Evolutionary conservation across 2,888 invertebrate species (phyloP), one percentile per base, ranked within the genome.

Genomic region (Ophion ventricosus): DNA sequence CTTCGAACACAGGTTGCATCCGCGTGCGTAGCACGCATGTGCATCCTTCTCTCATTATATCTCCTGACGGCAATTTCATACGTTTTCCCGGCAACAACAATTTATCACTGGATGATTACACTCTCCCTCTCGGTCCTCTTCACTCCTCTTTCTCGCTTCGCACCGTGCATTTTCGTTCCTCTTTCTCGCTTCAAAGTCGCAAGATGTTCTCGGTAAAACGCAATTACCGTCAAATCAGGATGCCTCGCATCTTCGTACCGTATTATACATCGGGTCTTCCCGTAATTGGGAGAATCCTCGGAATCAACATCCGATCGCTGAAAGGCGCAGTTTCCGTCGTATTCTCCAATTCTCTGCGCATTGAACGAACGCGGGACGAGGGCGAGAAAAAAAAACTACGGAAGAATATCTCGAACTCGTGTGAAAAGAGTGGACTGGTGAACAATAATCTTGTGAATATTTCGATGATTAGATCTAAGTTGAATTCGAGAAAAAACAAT

Each of bases 31-130:
- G 59, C 76, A 82, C 70, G 79, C 82, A 78, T 72, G 66, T 69
- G 74, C 72, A 77, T 82, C 80, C 85, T 80, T 80, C 73, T 84
- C 80, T 85, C 76, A 82, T 84, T 79, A 82, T 76, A 80, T 59
- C 72, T 66, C 80, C 82, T 77, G 76, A 69, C 73, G 79, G 85
- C 85, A 85, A 85, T 82, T 85, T 85, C 84, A 82, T 75, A 77
- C 59, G 59, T 85, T 85, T 85, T 85, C 85, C 82, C 67, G 69
- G 82, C 85, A 85, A 82, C 73, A 85, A 85, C 82, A 80, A 82
- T 85, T 85, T 85, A 85, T 85, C 84, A 85, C 84, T 73, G 76
- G 80, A 85, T 85, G 76, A 82, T 85, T 85, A 82, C 82, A 85
- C 66, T 54, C 69, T 78, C 74, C 70, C 72, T 76, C 49, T 49